A percentile compares a stretch with the other conserved stretches of the same genome.
These are phyloP conservation scores for Typhlomys cinereus DNA, from an alignment of 2,113 vertebrate genomes.

Conservation along the genomic window DNA sequence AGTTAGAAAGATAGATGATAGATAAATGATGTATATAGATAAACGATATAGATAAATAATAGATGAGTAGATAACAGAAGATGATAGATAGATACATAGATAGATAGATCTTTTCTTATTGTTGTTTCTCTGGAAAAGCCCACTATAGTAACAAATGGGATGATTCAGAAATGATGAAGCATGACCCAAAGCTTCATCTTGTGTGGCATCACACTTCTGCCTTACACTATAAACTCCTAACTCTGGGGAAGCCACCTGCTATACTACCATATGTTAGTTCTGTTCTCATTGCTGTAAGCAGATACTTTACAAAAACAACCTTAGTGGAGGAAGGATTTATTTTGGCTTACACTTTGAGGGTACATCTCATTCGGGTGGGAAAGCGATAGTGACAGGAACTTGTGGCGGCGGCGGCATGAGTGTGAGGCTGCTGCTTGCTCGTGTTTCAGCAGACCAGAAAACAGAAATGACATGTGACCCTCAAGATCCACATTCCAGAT, in stretches of 20 bases:
- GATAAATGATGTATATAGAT: background rate
- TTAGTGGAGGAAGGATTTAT: too few species aligned
- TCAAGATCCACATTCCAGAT: background rate
- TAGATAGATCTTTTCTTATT: background rate
- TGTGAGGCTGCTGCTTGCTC: background rate
- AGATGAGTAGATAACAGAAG: too few species aligned
- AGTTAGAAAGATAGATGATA: too few species aligned
- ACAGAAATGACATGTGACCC: background rate
- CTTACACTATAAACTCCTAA: background rate
- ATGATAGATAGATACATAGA: too few species aligned
- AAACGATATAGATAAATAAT: background rate
- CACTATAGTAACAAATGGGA: background rate
- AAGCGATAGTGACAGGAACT: background rate
- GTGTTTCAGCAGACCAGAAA: background rate
- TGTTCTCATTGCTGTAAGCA: background rate
- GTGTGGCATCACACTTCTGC: background rate
- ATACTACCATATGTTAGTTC: background rate
- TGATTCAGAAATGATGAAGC: background rate
- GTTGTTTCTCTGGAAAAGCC: background rate
- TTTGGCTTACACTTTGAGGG: background rate
- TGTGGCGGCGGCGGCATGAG: background rate
- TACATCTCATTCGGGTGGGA: background rate
- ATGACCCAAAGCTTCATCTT: background rate
- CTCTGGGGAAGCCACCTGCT: background rate
- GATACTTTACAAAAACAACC: background rate